Evolutionary conservation across 1,140 invertebrate species (phyloP).

Genomic region (Diploscapter pachys): DNA sequence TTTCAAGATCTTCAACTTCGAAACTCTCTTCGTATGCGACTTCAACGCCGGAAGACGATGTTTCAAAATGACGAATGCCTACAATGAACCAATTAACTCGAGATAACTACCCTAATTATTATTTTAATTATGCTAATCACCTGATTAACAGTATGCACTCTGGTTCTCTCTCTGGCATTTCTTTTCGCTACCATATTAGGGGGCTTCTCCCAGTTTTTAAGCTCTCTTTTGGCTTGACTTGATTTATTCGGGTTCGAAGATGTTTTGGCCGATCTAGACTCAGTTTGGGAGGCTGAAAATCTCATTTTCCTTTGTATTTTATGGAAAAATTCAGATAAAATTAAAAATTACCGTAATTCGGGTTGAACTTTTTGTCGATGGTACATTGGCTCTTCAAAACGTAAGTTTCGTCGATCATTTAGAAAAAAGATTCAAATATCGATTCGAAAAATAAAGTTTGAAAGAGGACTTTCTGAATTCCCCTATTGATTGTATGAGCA

Average conservation of each 20-base stretch:
- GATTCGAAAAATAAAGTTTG: neutral
- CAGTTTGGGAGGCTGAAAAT: no score
- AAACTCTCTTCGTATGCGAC: slow-evolving; percentile 46
- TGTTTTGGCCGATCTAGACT: neutral
- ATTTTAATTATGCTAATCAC: slow-evolving; percentile 18
- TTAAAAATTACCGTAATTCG: slow-evolving; percentile 4
- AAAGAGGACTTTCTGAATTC: slow-evolving; percentile 5
- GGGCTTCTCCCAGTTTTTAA: neutral
- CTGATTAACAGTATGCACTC: slow-evolving; percentile 51
- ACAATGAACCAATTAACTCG: slow-evolving; percentile 1
- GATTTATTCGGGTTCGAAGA: neutral
- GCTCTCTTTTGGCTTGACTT: neutral
- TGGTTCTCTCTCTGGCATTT: slow-evolving; percentile 48
- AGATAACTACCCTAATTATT: neutral
- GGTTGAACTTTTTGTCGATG: slow-evolving; percentile 15
- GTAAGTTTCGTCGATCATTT: slow-evolving; percentile 2
- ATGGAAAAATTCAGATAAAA: neutral
- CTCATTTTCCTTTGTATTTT: neutral
- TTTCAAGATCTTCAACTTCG: slow-evolving; percentile 49
- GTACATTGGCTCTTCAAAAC: slow-evolving; percentile 3
- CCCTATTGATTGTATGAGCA: neutral
- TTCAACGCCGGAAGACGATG: slow-evolving; percentile 39
- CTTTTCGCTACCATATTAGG: slow-evolving; percentile 39
- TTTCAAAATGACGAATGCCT: slow-evolving; percentile 50
- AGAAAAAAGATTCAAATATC: neutral